A percentile compares a stretch with the other conserved stretches of the same genome.
These are phyloP conservation scores for Neosalanx taihuensis DNA, from an alignment of 2,797 vertebrate species.

Conservation along the genomic window DNA sequence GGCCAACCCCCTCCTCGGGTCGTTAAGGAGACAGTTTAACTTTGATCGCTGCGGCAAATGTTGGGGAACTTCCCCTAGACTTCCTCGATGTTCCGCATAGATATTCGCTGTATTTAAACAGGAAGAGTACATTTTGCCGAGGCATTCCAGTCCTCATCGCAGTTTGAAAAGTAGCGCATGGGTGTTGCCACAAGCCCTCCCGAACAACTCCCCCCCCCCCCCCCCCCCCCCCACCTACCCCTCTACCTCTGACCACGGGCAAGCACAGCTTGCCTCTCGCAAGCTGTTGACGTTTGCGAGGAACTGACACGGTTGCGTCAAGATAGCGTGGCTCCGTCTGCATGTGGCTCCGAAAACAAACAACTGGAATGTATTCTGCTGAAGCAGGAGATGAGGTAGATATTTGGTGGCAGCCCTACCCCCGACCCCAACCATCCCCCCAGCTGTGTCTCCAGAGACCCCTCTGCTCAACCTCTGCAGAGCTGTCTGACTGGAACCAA, in stretches of 20 bases:
- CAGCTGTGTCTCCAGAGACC: conserved; percentile 31
- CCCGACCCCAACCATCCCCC: neutral
- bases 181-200: conserved; percentile 35
- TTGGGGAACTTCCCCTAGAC: neutral
- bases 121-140: neutral
- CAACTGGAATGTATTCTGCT: conserved; percentile 3
- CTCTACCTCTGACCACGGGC: conserved; percentile 38
- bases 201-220: conserved; percentile 24
- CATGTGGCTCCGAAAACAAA: conserved; percentile 14
- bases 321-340: conserved; percentile 33
- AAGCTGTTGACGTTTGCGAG: conserved; percentile 52
- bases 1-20: neutral
- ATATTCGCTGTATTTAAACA: neutral
- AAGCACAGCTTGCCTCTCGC: conserved; percentile 38
- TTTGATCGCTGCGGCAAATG: neutral
- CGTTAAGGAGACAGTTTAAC: neutral
- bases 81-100: neutral
- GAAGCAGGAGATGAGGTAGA: neutral
- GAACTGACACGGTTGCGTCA: conserved; percentile 42
- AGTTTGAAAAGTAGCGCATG: conserved; percentile 22
- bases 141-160: neutral
- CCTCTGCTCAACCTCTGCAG: conserved; percentile 20
- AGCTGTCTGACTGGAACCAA: conserved; percentile 16
- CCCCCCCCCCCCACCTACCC: conserved; percentile 16
- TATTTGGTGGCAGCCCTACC: conserved; percentile 3